phyloP scores from a whole-genome alignment of 2,888 invertebrate species.

The Drosophila lutescens region DNA sequence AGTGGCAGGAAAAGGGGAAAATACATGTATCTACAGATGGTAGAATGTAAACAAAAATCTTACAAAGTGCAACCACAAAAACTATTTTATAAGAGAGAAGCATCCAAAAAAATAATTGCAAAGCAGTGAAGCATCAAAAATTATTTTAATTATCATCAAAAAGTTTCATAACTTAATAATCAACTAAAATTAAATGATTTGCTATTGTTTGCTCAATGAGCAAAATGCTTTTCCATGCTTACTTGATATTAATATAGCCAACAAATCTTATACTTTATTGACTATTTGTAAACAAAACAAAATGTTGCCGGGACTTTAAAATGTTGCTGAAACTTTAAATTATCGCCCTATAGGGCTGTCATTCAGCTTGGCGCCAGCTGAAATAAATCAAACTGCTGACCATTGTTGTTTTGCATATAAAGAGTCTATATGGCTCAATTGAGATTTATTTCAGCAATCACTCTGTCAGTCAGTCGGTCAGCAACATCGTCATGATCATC shows the following conservation, averaged over 20 bases:
- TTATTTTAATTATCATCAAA: not conserved
- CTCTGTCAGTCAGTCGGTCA: constrained; percentile 47
- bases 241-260: not conserved
- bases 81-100: not conserved
- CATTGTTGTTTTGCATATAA: constrained; percentile 34
- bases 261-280: not conserved
- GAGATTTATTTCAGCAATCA: constrained; percentile 68
- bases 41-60: not conserved
- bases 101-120: not conserved
- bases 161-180: not conserved
- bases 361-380: constrained; percentile 28
- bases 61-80: constrained; percentile 4
- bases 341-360: constrained; percentile 6
- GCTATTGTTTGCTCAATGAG: not conserved
- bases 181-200: not conserved
- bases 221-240: not conserved
- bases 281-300: not conserved
- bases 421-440: constrained; percentile 47
- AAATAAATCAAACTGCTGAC: constrained; percentile 32
- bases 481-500: constrained; percentile 45
- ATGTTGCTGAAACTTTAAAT: constrained; percentile 2
- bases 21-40: not conserved
- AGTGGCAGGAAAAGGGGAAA: not conserved
- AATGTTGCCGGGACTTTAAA: constrained; percentile 5
- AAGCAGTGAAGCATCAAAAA: not conserved